Base-by-base conservation (phyloP, 2,888 invertebrate genomes). In the Drosophila engyochracea region DNA sequence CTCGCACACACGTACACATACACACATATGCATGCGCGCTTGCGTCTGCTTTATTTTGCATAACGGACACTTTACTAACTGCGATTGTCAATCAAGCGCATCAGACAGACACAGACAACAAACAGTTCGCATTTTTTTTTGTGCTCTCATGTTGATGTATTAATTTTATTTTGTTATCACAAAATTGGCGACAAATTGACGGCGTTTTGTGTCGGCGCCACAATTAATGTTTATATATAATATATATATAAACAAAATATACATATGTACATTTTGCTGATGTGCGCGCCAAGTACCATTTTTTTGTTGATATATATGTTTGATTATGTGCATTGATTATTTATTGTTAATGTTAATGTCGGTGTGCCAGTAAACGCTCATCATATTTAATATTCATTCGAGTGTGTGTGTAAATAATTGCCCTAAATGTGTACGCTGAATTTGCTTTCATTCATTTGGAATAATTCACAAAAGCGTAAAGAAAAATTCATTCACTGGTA, bases 111-210 rank as follows among this genome's bases (percentile, higher is more conserved):
- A 16, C 25, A 54, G 28, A 33, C 25, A 51, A 71, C 47, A 69
- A 63, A 62, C 53, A 47, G 67, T 77, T 73, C 25, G 53, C 28
- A 64, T 59, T 31, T 59, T 66, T 49, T 16, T 47, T 47, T 70
- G 52, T 30, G 57, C 44, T 58, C 14, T 47, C 16, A 44, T 51
- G 31, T 52, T 63, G 28, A 31, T 59, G 33, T 53, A 58, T 74
- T 63, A 31, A 49, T 63, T 52, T 35, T 59, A 41, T 61, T 61
- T 58, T 28, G 69, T 85, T 89, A 89, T 86, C 85, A 78, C 55
- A 62, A 72, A 72, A 76, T 86, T 89, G 74, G 84, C 87, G 87
- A 83, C 85, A 76, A 86, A 89, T 84, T 86, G 81, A 47, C 79
- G 77, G 65, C 73, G 14, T 73, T 55, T 47, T 53, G 73, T 60